Evolutionary conservation across 2,888 invertebrate species (phyloP), one percentile per base, ranked within the genome.

Genomic region (Mythimna pallens): DNA sequence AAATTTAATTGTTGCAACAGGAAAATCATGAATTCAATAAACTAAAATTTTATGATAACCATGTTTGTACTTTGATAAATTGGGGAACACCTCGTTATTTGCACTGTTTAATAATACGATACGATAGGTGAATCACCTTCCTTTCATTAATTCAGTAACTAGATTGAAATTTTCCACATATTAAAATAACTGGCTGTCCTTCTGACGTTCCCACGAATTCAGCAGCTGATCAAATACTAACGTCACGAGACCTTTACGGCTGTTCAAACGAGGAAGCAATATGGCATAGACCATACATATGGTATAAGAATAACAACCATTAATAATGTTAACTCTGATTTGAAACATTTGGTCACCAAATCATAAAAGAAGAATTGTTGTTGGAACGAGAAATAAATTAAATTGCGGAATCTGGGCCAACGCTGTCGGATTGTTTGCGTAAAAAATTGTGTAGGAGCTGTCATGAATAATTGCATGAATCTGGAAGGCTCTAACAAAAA

Each of bases 181-280:
- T 73, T 73, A 12, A 70, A 81, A 59, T 54, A 54, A 59, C 71
- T 73, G 54, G 68, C 40, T 80, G 79, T 84, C 84, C 85, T 88
- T 81, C 78, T 77, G 75, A 76, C 81, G 55, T 65, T 61, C 65
- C 67, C 61, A 73, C 25, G 50, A 65, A 74, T 83, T 79, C 87
- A 87, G 80, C 81, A 87, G 80, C 81, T 89, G 87, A 78, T 65
- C 69, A 86, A 86, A 84, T 76, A 84, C 54, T 3, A 22, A 76
- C 77, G 78, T 86, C 81, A 81, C 66, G 54, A 82, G 72, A 76
- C 76, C 76, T 72, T 73, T 73, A 66, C 43, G 9, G n/a, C 47
- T 55, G 67, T 65, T 63, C 8, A 61, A 52, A 61, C 14, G 20
- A 82, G 66, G 70, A 76, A 81, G 63, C 47, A n/a, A 25, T 54